Percentiles rank a stretch among this genome's conserved stretches.
These are phyloP conservation scores for Leptestheria dahalacensis DNA, from an alignment of 1,140 invertebrate species.

Conservation along the genomic window DNA sequence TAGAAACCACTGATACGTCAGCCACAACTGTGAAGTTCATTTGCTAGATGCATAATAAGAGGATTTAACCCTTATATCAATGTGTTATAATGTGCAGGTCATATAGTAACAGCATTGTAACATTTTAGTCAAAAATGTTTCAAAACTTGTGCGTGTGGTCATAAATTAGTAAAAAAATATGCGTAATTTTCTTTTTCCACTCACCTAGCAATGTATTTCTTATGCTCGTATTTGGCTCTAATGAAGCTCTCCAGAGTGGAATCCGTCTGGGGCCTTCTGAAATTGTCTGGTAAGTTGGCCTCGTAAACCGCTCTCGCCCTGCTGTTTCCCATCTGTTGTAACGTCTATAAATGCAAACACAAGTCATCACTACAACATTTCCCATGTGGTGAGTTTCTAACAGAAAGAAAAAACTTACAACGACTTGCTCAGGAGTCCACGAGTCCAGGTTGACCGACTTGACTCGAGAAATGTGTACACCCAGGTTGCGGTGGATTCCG, in stretches of 20 bases:
- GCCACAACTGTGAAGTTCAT: too few species aligned
- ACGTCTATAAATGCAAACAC: conserved; percentile 40
- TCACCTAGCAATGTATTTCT: conserved; percentile 81
- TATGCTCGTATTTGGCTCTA: conserved; percentile 92
- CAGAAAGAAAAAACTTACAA: conserved; percentile 34
- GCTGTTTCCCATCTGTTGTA: conserved; percentile 98
- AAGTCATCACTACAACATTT: neutral
- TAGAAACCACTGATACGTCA: too few species aligned
- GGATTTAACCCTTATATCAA: too few species aligned
- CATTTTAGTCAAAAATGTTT: too few species aligned
- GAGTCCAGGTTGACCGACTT: conserved; percentile 95
- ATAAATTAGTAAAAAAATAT: too few species aligned
- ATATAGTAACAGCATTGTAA: too few species aligned
- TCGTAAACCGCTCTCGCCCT: conserved; percentile 90
- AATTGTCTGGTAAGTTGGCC: conserved; percentile 88
- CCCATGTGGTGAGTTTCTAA: neutral
- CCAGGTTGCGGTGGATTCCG: conserved; percentile 92
- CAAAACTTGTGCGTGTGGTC: too few species aligned
- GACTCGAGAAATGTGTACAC: conserved; percentile 88
- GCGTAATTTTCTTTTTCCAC: too few species aligned
- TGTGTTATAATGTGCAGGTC: too few species aligned
- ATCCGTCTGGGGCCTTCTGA: conserved; percentile 85
- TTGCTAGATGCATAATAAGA: too few species aligned
- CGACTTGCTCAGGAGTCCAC: conserved; percentile 97
- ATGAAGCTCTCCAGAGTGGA: conserved; percentile 87